Conservation (phyloP, 2,888 invertebrate species). For the Cheilosia urbana region DNA sequence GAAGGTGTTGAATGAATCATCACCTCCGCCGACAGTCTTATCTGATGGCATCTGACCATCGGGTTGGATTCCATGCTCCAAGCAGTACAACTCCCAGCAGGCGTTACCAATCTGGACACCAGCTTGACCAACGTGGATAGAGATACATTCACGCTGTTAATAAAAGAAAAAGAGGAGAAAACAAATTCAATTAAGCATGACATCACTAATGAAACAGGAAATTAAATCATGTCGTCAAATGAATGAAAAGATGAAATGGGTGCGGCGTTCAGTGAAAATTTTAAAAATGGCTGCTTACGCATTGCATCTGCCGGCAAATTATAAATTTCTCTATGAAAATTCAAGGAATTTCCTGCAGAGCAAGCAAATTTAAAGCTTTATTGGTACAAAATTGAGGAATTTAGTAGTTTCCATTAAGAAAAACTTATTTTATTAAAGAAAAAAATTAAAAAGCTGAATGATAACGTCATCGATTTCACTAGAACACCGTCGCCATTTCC, state of each 20-base stretch:
- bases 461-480: slow-evolving; percentile 54
- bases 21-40: slow-evolving; percentile 95
- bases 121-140: slow-evolving; percentile 91
- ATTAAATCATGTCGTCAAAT: slow-evolving; percentile 33
- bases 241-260: slow-evolving; percentile 35
- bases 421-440: not conserved
- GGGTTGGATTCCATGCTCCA: slow-evolving; percentile 96
- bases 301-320: slow-evolving; percentile 43
- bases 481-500: slow-evolving; percentile 57
- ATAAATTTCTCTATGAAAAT: slow-evolving; percentile 2
- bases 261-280: slow-evolving; percentile 31
- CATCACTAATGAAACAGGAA: slow-evolving; percentile 43
- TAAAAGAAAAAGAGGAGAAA: slow-evolving; percentile 35
- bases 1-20: slow-evolving; percentile 97
- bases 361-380: not conserved
- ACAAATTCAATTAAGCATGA: slow-evolving; percentile 29
- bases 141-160: slow-evolving; percentile 90
- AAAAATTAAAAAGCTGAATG: slow-evolving; percentile 29
- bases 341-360: not conserved
- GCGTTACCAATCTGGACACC: slow-evolving; percentile 96
- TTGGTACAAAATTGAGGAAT: not conserved
- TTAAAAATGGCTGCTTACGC: slow-evolving; percentile 43
- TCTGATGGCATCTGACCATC: slow-evolving; percentile 97
- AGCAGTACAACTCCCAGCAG: slow-evolving; percentile 94
- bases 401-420: not conserved